phyloP scores from a whole-genome alignment of 2,797 vertebrate genomes.

The Syngnathus acus region DNA sequence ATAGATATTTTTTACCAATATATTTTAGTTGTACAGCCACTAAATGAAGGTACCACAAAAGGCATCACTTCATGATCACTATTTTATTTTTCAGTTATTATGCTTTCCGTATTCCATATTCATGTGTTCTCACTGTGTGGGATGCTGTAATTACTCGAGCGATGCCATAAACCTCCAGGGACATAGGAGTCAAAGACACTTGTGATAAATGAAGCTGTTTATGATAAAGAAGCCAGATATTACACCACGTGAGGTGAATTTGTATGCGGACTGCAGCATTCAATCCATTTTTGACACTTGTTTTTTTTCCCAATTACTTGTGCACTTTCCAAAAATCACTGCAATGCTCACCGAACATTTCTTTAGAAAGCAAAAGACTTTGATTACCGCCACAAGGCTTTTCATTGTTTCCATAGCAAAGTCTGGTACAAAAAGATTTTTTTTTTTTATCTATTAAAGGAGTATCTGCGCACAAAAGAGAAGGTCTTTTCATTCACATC shows the following conservation, averaged over 20 bases:
- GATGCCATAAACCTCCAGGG: background rate
- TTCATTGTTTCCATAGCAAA: constrained; percentile 5
- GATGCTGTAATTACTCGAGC: background rate
- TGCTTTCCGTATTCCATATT: background rate
- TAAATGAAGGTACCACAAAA: too few relatives aligned
- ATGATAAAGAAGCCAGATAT: background rate
- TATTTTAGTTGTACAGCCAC: too few relatives aligned
- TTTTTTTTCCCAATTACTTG: background rate
- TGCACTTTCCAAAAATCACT: background rate
- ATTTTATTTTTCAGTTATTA: too few relatives aligned
- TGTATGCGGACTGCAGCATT: background rate
- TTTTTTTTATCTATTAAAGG: background rate
- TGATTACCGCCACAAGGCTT: constrained; percentile 3
- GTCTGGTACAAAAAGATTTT: background rate
- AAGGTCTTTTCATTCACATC: constrained; percentile 4
- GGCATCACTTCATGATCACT: too few relatives aligned
- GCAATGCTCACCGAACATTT: background rate
- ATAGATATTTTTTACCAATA: too few relatives aligned
- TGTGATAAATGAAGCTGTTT: background rate
- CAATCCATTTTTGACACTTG: background rate
- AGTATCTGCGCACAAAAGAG: background rate
- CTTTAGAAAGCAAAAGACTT: background rate
- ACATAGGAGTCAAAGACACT: background rate
- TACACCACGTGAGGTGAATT: background rate
- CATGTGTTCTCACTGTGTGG: background rate